Base-by-base conservation (phyloP, 2,888 invertebrate genomes). In the Cetonia aurata region DNA sequence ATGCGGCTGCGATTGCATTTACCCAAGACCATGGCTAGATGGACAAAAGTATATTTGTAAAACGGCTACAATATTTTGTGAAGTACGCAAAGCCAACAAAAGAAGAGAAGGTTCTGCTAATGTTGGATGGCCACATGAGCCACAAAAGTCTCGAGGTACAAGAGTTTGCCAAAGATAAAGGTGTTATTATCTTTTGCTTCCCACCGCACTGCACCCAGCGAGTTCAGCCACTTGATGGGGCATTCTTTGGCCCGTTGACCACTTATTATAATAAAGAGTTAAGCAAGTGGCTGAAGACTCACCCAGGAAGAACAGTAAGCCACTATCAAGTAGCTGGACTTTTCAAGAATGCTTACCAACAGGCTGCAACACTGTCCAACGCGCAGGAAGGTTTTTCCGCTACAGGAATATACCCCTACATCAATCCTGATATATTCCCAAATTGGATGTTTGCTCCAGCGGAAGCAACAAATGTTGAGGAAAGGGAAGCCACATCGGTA, bases 211-310 rank as follows among this genome's bases (percentile, higher is more conserved):
- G 77, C 68, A 80, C 78, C 9, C 76, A 80, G 66, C 66, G 75
- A 71, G 60, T 82, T 74, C 79, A 84, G 76, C 78, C 83, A 67
- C 74, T 80, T 4, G 79, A 81, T 66, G 79, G 80, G 3, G 67
- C 72, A 9, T 79, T 79, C 71, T 79, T 75, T 74, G 77, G 75
- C 0, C 80, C 81, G 41, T 69, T 82, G n/a, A 77, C 73, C 25
- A 78, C 77, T 0, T 79, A 73, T 74, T 81, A 77, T 67, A 75
- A 77, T 48, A 77, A 80, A 75, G 78, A 78, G 68, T 71, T 79
- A 33, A 46, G 66, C n/a, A 76, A 55, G 13, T 81, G 77, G 78
- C 72, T 78, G 2, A 78, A 74, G 62, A 56, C 37, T 31, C 74
- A 82, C 72, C 79, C 79, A 62, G 80, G 78, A 17, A 67, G 78